Evolutionary conservation across 2,888 invertebrate genomes (phyloP), one percentile per base, ranked within the genome.

Genomic region (Coecobrya sp.): DNA sequence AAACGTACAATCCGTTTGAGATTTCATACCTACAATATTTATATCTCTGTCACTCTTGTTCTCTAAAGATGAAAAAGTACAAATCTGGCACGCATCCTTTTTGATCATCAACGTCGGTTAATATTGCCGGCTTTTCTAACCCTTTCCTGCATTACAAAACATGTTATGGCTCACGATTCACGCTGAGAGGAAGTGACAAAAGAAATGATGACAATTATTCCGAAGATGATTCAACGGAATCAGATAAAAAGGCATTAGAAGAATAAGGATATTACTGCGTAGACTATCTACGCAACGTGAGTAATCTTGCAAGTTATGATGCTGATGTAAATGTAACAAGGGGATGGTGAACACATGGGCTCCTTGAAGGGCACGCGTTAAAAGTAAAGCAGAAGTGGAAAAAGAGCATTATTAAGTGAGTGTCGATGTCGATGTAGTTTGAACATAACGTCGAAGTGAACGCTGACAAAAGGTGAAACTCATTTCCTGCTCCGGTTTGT

Each of bases 281-380:
- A 7, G 11, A 7, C 4, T 13, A 10, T 49, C 55, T 19, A 55
- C n/a, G 0, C 7, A 55, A n/a, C 19, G 19, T 19, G n/a, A 16
- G n/a, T 52, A 55, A 55, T 55, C 36, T 36, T 36, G n/a, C n/a
- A n/a, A 36, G 36, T 36, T 36, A 36, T 36, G 36, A 2, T 55
- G 5, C 70, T 36, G n/a, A 86, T 81, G 52, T 86, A 82, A 59
- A 76, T 65, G 36, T 81, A 86, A 68, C 59, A 59, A 42, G 68
- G 16, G 42, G 70, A 92, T 94, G 94, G 91, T 93, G 62, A 94
- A 93, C 94, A 94, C 92, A 94, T 94, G 94, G 91, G 91, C 73
- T 45, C 76, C 82, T 93, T 92, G 88, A 93, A 94, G 94, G 94
- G 94, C 94, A 94, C 94, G 94, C 94, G 94, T 93, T 93, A 79